phyloP scores from a whole-genome alignment of 2,113 vertebrate genomes.

The Cyanoderma ruficeps region DNA sequence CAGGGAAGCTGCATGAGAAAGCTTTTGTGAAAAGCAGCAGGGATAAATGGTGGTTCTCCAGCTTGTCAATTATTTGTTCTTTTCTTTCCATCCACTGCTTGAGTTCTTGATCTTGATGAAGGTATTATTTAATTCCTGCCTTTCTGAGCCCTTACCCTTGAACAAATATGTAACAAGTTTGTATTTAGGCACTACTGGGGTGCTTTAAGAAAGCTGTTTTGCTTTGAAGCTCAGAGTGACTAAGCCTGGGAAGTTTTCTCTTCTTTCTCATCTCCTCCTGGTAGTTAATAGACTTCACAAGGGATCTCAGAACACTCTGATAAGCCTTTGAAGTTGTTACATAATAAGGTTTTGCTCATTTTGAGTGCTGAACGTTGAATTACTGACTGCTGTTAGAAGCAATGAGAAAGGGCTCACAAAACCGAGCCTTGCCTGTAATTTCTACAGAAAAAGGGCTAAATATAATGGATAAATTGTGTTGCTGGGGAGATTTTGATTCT shows the following conservation, averaged over 20 bases:
- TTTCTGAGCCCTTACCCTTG: not conserved
- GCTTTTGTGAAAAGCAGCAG: not conserved
- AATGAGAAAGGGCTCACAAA: not conserved
- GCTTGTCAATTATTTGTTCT: not conserved
- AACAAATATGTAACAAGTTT: not conserved
- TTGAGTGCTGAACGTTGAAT: not conserved
- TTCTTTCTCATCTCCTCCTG: slow-evolving; percentile 6
- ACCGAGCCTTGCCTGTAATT: not conserved
- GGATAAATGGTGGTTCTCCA: not conserved
- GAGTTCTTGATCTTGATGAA: slow-evolving; percentile 6
- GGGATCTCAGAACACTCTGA: not conserved
- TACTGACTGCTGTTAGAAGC: not conserved
- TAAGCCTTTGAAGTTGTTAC: slow-evolving; percentile 19
- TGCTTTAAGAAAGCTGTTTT: slow-evolving; percentile 18
- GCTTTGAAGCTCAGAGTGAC: slow-evolving; percentile 1
- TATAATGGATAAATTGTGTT: slow-evolving; percentile 44
- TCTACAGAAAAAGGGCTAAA: not conserved
- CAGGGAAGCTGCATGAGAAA: not conserved
- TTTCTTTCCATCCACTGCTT: slow-evolving; percentile 10
- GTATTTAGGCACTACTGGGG: not conserved
- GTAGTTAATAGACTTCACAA: slow-evolving; percentile 18
- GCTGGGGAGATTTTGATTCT: slow-evolving; percentile 33
- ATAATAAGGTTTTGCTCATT: not conserved
- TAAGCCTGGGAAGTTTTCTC: not conserved
- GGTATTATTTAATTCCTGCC: not conserved